phyloP scores from a whole-genome alignment of 2,797 vertebrate species.

The Philypnodon macrostomus region DNA sequence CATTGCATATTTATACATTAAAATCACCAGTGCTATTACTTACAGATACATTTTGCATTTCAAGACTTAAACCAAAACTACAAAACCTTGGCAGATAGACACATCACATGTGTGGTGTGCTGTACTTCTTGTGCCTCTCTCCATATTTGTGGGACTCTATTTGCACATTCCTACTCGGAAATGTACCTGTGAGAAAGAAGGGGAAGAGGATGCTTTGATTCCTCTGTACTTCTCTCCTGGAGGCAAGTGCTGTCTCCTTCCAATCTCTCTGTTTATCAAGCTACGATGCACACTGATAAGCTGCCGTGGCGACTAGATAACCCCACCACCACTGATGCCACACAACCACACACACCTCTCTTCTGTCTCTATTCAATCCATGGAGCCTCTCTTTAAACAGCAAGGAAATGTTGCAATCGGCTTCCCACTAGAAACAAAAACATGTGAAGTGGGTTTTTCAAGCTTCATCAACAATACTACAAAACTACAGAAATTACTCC shows the following conservation, averaged over 20 bases:
- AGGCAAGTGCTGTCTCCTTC: slow-evolving; percentile 59
- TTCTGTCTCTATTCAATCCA: slow-evolving; percentile 11
- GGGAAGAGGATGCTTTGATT: slow-evolving; percentile 57
- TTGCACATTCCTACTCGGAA: slow-evolving; percentile 15
- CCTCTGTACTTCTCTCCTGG: slow-evolving; percentile 53
- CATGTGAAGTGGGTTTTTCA: no score
- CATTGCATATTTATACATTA: no score
- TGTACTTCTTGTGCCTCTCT: slow-evolving; percentile 9
- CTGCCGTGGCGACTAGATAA: slow-evolving; percentile 70
- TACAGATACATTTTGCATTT: no score
- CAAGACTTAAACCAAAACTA: no score
- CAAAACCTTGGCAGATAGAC: slow-evolving; percentile 59
- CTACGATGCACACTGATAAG: slow-evolving; percentile 52
- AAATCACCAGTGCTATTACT: no score
- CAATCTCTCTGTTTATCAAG: slow-evolving; percentile 64
- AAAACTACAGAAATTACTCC: no score
- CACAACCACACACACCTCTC: slow-evolving; percentile 13
- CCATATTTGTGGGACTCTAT: slow-evolving; percentile 17
- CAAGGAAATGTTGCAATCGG: neutral
- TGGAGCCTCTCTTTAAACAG: slow-evolving; percentile 31
- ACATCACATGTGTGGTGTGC: slow-evolving; percentile 7
- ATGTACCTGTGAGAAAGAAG: slow-evolving; percentile 6
- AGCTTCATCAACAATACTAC: no score
- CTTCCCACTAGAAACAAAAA: no score
- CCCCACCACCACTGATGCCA: slow-evolving; percentile 7